Evolutionary conservation across 2,888 invertebrate species (phyloP).

Genomic region (Sturmia bella): DNA sequence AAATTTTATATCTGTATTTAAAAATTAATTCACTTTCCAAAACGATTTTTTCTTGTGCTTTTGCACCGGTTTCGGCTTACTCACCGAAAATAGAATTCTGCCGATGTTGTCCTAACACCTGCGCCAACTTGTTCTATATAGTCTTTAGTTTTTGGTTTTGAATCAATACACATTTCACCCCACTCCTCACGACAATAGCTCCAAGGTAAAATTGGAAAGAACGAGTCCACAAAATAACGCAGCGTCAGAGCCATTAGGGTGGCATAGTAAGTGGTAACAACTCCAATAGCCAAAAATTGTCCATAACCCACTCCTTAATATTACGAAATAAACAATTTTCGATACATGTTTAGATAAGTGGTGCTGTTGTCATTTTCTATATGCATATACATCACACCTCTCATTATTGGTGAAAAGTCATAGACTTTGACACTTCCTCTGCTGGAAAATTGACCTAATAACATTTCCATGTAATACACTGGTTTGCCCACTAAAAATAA

Average conservation of each 20-base stretch:
- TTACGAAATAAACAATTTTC: not conserved
- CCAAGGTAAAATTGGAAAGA: conserved; percentile 85
- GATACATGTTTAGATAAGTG: too few species aligned
- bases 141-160: conserved; percentile 71
- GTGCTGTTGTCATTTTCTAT: too few species aligned
- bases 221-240: conserved; percentile 85
- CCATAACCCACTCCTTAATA: conserved; percentile 84
- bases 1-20: too few species aligned
- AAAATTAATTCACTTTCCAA: too few species aligned
- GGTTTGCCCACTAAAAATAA: conserved; percentile 86
- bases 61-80: conserved; percentile 44
- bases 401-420: conserved; percentile 86
- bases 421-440: conserved; percentile 86
- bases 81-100: conserved; percentile 82
- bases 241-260: conserved; percentile 86
- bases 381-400: too few species aligned
- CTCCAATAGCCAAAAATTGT: conserved; percentile 83
- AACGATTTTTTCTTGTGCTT: too few species aligned
- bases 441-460: conserved; percentile 88
- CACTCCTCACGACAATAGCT: conserved; percentile 84
- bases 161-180: conserved; percentile 80
- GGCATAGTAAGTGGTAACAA: conserved; percentile 86
- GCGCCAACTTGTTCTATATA: conserved; percentile 48
- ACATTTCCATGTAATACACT: conserved; percentile 88
- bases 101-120: conserved; percentile 77